Percentiles rank a stretch among this genome's conserved stretches.
These are phyloP conservation scores for Tetramorium bicarinatum DNA, from an alignment of 2,888 invertebrate species.

Conservation along the genomic window DNA sequence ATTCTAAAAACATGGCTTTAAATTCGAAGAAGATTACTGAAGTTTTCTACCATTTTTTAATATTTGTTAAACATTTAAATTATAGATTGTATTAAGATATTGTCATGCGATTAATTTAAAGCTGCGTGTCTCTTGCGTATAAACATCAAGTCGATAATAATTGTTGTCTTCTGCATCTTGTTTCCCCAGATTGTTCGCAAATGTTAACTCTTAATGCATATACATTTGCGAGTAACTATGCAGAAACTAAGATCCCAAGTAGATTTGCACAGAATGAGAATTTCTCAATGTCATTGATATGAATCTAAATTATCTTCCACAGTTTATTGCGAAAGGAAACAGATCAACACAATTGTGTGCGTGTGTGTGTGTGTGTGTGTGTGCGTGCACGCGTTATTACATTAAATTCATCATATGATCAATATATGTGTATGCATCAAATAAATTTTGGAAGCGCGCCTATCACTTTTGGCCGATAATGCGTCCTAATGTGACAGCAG, in stretches of 20 bases:
- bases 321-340: background rate
- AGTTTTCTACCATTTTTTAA: background rate
- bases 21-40: background rate
- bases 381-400: background rate
- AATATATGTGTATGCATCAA: background rate
- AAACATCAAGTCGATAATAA: background rate
- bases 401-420: background rate
- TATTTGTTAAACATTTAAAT: constrained; percentile 23
- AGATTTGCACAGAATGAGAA: background rate
- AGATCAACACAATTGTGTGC: background rate
- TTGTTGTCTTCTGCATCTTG: background rate
- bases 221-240: background rate
- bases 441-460: constrained; percentile 16
- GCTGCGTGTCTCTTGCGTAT: background rate
- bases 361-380: background rate
- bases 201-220: background rate
- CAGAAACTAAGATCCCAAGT: background rate
- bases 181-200: background rate
- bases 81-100: background rate
- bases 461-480: constrained; percentile 45
- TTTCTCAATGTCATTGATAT: background rate
- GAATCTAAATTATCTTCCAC: background rate
- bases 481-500: constrained; percentile 64
- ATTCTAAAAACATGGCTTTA: background rate
- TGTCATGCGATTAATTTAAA: background rate